Evolutionary conservation across 2,797 vertebrate genomes (phyloP), one percentile per base, ranked within the genome.

Genomic region (Netta rufina): DNA sequence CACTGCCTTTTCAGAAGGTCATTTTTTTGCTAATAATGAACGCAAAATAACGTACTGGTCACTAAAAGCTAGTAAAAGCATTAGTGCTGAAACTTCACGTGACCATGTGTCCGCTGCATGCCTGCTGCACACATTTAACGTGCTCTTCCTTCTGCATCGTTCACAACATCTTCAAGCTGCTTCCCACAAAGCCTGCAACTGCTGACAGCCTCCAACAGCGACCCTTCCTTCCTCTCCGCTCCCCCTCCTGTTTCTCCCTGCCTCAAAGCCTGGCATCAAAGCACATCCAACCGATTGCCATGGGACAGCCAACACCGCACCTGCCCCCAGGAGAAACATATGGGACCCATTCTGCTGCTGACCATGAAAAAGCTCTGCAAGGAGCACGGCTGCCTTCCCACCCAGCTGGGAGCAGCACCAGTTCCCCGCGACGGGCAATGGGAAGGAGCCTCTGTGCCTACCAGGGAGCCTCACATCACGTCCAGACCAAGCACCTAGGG

Each of bases 381-480:
- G 0, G 32, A 62, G 66, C 88, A 3, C 0, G 1, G 80, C 39
- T 5, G 12, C 12, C 32, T 65, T 27, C 53, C 84, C 87, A 58
- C 39, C 33, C 25, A 2, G 15, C n/a, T 0, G 7, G 51, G 33
- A 76, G 8, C 1, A 27, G 11, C 90, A 39, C 51, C 66, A 12
- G 54, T 0, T 61, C 70, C 79, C 45, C 6, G 16, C 0, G 2
- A 54, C 25, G 11, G 17, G 14, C 24, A 54, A 30, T 0, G 49
- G 67, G 3, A 82, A 51, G 14, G 8, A 82, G 56, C n/a, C 41
- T 72, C 76, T 66, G 58, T 6, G 1, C 0, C 71, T 89, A 67
- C 47, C 62, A 24, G 15, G 8, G 22, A 87, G 38, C 11, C 11
- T 43, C 60, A 47, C 21, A 64, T 32, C 58, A 18, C 38, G 73